A percentile compares a stretch with the other conserved stretches of the same genome.
Evolutionary conservation across 1,140 invertebrate genomes (phyloP).

Genomic region (Steinernema khuongi): DNA sequence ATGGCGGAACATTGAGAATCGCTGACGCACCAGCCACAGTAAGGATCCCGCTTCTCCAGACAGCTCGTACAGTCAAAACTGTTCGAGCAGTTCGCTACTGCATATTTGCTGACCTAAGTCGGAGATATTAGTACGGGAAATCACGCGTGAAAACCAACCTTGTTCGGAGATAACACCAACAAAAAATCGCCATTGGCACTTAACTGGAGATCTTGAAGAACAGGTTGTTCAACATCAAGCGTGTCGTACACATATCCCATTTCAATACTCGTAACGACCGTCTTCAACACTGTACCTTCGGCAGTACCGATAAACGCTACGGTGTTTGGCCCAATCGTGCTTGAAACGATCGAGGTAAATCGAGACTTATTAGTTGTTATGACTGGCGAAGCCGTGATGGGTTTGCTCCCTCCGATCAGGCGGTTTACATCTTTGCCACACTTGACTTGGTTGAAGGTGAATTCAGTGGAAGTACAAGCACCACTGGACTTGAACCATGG

Average conservation of each 20-base stretch:
- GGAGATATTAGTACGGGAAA: constrained; percentile 38
- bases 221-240: constrained; percentile 30
- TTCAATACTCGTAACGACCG: constrained; percentile 18
- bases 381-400: constrained; percentile 39
- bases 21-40: constrained; percentile 54
- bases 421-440: constrained; percentile 51
- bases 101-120: constrained; percentile 45
- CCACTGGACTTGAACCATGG: constrained; percentile 57
- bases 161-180: constrained; percentile 32
- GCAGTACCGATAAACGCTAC: constrained; percentile 57
- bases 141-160: constrained; percentile 39
- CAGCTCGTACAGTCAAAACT: constrained; percentile 45
- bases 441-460: constrained; percentile 39
- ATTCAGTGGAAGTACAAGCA: constrained; percentile 44
- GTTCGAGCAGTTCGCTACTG: constrained; percentile 42
- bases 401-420: constrained; percentile 48
- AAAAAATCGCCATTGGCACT: constrained; percentile 30
- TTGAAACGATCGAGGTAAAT: constrained; percentile 43
- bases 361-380: constrained; percentile 39
- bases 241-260: constrained; percentile 26
- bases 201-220: constrained; percentile 37
- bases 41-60: constrained; percentile 50
- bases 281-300: constrained; percentile 46
- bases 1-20: constrained; percentile 25
- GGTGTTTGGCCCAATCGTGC: constrained; percentile 47